phyloP scores from a whole-genome alignment of 2,888 invertebrate species.

The Nyleta sp. region DNA sequence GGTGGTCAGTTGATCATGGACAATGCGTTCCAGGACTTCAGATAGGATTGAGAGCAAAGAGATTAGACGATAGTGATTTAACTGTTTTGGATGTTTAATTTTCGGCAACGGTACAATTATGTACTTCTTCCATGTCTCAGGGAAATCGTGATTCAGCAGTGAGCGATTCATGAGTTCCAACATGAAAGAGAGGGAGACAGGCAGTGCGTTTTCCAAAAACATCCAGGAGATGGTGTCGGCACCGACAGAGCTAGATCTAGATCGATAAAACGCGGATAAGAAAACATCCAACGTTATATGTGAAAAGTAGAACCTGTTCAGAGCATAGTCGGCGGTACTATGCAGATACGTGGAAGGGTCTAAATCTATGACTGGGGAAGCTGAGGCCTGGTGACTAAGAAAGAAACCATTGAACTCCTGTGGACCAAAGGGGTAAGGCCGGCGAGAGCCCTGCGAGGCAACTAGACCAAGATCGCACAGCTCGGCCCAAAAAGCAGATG shows the following conservation, averaged over 20 bases:
- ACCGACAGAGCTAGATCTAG: neutral
- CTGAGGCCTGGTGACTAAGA: no score
- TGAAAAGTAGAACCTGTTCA: neutral
- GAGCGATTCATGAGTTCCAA: neutral
- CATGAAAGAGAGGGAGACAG: neutral
- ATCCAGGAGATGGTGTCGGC: neutral
- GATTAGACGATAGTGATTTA: slow-evolving; percentile 12
- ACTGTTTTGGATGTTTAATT: neutral
- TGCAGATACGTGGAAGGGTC: no score
- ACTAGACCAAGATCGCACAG: no score
- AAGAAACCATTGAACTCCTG: no score
- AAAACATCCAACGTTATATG: neutral
- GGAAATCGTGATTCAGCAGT: neutral
- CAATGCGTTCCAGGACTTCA: slow-evolving; percentile 21
- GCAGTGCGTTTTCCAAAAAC: neutral
- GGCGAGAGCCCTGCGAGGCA: no score
- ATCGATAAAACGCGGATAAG: neutral
- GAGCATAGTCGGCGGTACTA: no score
- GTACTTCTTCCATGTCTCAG: slow-evolving; percentile 1
- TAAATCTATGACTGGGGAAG: no score
- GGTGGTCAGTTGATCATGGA: slow-evolving; percentile 17
- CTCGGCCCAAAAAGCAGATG: no score
- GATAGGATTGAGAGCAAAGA: slow-evolving; percentile 10
- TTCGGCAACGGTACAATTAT: neutral
- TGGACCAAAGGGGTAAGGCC: no score